Base-by-base conservation (phyloP, 1,140 invertebrate genomes). In the Laupala kohalensis region DNA sequence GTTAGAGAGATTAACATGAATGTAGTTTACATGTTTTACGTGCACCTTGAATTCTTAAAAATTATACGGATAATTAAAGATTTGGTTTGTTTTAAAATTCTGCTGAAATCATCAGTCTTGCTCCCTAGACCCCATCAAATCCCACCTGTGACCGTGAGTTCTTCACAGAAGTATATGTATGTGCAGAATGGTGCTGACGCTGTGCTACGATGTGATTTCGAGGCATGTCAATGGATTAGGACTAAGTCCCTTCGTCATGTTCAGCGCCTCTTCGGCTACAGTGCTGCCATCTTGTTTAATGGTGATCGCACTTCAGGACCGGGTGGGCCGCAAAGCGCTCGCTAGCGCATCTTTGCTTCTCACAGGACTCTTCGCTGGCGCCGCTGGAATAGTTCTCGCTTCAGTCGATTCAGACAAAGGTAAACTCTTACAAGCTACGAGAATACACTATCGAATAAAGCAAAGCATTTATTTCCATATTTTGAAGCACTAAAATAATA, bases 151-250 rank as follows among this genome's bases (percentile, higher is more conserved):
- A n/a, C n/a, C n/a, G n/a, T n/a, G n/a, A n/a, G n/a, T n/a, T n/a
- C n/a, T n/a, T n/a, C n/a, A n/a, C n/a, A 67, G 53, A 13, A 15
- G 13, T 9, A 6, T 64, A 25, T 53, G 6, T 71, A 5, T 23
- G 30, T 23, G 25, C 70, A 80, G 80, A 77, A 87, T 88, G 83
- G 81, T 87, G 0, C 81, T 88, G 69, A 86, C 84, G 2, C 76
- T 88, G 6, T 86, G 85, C 75, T 88, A 87, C 75, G 86, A 88
- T 76, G 86, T 86, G 0, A 86, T 88, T 30, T 86, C 86, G 0
- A 78, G 86, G 27, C 87, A 88, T 75, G 83, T 87, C 9, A 83
- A 84, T 72, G 84, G 86, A 71, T 78, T 86, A 69, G 84, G 83
- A 30, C 81, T 83, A 19, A 86, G 83, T 0, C 84, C 86, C 0